Base-by-base conservation (phyloP, 1,140 invertebrate species). In the Apocrypta bakeri region DNA sequence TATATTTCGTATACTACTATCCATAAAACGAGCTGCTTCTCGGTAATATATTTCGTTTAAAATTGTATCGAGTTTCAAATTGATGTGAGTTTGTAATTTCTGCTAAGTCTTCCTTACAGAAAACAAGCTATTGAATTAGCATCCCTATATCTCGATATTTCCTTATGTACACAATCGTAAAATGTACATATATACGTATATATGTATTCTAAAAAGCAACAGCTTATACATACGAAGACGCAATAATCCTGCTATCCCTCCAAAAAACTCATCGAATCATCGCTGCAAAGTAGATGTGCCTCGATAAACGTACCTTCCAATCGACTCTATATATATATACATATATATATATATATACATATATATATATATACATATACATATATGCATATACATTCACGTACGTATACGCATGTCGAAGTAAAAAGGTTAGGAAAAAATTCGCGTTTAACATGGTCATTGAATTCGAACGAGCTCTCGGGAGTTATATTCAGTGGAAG, bases 401-500 rank as follows among this genome's bases (percentile, higher is more conserved):
- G 33, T 56, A 56, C 17, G 69, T 56, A 31, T 56, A 9, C 48
- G 69, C 56, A 61, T 56, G 56, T 80, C 21, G 48, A n/a, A 2
- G 25, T 1, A 68, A 72, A 79, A 79, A 79, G 72, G 68, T 42
- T 24, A 0, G 63, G 24, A 11, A 78, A 82, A 78, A 78, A 78
- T 33, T 14, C 31, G 21, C 31, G 68, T 78, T 77, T 63, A 42
- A 82, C 81, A 78, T 78, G 74, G 25, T 82, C 81, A 82, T 82
- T 82, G 74, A 82, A 82, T 82, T 82, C 74, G 42, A 14, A 11
- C 42, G 40, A 24, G 61, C 21, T 14, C 1, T 8, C 61, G 61
- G 78, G 69, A 24, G 29, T 63, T 73, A 40, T 48, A 17, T 48
- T 4, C 42, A 17, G 0, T 1, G 14, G 48, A 11, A 42, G 68